A percentile compares a stretch with the other conserved stretches of the same genome.
Evolutionary conservation across 2,113 vertebrate genomes (phyloP).

Genomic region (Mobula hypostoma): DNA sequence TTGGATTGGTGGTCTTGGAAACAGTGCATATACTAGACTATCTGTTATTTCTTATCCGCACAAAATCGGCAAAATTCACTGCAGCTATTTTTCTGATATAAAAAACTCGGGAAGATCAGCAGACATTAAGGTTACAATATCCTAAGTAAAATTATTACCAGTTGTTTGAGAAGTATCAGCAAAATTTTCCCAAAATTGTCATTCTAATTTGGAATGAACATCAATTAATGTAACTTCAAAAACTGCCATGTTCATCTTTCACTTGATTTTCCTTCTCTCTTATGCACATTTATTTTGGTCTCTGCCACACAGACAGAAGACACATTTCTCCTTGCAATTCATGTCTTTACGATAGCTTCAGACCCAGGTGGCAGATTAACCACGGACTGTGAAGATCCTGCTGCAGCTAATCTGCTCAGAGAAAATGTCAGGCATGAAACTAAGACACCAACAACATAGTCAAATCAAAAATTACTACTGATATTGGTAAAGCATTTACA

Average conservation of each 20-base stretch:
- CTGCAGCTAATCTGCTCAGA: background rate
- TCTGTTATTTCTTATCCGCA: background rate
- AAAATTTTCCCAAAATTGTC: background rate
- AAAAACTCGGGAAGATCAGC: background rate
- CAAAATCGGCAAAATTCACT: background rate
- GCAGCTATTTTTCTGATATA: too few relatives aligned
- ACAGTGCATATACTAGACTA: too few relatives aligned
- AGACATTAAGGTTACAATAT: background rate
- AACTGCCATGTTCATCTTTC: background rate
- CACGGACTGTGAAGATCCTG: background rate
- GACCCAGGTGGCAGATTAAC: background rate
- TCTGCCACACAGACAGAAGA: background rate
- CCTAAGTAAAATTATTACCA: background rate
- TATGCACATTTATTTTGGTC: background rate
- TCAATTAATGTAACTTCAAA: background rate
- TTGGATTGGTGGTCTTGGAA: background rate
- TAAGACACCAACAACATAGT: background rate
- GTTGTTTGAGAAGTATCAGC: background rate
- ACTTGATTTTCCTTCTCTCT: background rate
- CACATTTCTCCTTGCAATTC: background rate
- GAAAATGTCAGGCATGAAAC: background rate
- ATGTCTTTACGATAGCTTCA: background rate
- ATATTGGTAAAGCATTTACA: background rate
- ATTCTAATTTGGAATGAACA: background rate
- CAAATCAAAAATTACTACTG: background rate